Percentiles rank a stretch among this genome's conserved stretches.
Conservation (phyloP, 2,113 vertebrate species). For the Lates calcarifer region DNA sequence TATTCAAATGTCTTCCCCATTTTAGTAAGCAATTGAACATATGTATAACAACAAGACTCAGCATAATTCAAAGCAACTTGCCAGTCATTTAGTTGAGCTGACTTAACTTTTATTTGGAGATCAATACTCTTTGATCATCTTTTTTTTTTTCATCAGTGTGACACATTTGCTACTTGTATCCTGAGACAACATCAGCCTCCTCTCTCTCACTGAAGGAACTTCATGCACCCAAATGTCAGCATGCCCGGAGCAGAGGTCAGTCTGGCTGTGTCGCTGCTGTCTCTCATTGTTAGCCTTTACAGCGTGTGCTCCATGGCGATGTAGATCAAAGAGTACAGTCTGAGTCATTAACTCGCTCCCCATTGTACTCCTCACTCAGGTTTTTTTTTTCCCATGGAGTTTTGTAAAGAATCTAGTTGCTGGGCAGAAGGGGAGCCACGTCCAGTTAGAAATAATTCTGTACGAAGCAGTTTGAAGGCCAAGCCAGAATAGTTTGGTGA, state of each 20-base stretch:
- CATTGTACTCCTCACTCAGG: not conserved
- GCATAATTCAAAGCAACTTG: not conserved
- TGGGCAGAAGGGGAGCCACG: constrained; percentile 22
- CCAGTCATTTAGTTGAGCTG: not conserved
- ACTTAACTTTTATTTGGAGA: not conserved
- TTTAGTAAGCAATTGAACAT: no score
- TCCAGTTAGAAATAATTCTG: constrained; percentile 42
- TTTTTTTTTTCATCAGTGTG: not conserved
- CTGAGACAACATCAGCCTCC: not conserved
- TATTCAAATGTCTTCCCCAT: no score
- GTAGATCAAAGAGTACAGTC: constrained; percentile 49
- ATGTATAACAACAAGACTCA: no score
- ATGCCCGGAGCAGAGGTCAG: constrained; percentile 26
- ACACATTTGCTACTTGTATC: not conserved
- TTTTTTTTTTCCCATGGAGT: constrained; percentile 57
- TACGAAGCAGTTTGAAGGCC: constrained; percentile 21
- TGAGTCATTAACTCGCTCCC: constrained; percentile 37
- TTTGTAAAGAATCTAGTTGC: constrained; percentile 46
- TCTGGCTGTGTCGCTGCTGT: constrained; percentile 4
- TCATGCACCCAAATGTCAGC: constrained; percentile 57
- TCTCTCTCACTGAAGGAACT: constrained; percentile 16
- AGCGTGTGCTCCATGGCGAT: constrained; percentile 36
- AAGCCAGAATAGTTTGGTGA: constrained; percentile 38
- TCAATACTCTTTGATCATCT: not conserved
- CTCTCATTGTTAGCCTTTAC: constrained; percentile 60